Conservation (phyloP, 2,797 vertebrate genomes). For the Rhynchonycteris naso region DNA sequence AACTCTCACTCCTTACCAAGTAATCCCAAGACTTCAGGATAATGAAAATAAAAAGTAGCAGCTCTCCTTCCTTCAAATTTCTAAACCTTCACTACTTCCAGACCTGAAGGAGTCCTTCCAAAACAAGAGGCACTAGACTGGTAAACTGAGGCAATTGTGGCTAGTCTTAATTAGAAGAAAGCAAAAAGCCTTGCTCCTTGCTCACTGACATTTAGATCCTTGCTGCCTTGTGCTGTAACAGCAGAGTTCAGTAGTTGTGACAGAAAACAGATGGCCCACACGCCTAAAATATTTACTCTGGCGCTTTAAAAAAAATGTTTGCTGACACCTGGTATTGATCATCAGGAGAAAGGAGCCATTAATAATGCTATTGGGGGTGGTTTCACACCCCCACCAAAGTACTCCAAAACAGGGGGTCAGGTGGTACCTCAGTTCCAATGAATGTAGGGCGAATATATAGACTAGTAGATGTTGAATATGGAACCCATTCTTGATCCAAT, state of each 20-base stretch:
- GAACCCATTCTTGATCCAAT: slow-evolving; percentile 93
- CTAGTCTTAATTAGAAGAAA: neutral
- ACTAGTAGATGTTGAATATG: slow-evolving; percentile 87
- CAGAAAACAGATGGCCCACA: neutral
- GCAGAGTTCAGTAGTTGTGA: neutral
- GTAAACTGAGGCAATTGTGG: neutral
- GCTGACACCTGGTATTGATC: neutral
- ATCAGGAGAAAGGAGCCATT: neutral
- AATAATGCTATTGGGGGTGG: neutral
- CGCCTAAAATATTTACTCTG: neutral
- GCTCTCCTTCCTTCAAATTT: neutral
- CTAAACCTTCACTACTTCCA: neutral
- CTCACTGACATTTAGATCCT: accelerated
- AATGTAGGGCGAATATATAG: slow-evolving; percentile 94
- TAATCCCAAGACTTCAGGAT: neutral
- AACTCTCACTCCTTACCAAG: neutral
- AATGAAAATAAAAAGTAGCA: slow-evolving; percentile 30
- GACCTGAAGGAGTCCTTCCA: neutral
- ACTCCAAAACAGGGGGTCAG: neutral
- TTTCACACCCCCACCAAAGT: neutral
- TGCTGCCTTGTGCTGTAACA: neutral
- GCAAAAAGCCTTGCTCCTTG: neutral
- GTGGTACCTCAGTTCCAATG: slow-evolving; percentile 92
- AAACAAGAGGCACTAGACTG: no score
- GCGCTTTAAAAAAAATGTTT: neutral